These are phyloP conservation scores for Leucania comma DNA, from an alignment of 2,888 invertebrate species.

Conservation along the genomic window DNA sequence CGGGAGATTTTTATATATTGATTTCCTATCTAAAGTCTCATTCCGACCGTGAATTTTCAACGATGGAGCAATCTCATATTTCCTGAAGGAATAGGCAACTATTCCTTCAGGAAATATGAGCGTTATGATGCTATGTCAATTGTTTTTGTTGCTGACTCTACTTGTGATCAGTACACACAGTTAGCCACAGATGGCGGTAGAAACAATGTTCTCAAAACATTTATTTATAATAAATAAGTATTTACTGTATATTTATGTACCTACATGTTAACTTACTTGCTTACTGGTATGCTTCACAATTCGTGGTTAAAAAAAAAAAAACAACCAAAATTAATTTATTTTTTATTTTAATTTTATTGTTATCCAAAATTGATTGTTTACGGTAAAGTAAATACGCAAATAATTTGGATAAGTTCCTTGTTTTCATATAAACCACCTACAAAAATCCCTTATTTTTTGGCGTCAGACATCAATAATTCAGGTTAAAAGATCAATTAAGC, in stretches of 20 bases:
- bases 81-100: too few relatives aligned
- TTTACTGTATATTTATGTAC: background rate
- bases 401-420: background rate
- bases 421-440: background rate
- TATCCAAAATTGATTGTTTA: too few relatives aligned
- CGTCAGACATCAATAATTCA: background rate
- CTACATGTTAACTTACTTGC: background rate
- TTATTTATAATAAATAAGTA: slow-evolving; percentile 27
- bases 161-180: background rate
- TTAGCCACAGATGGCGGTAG: slow-evolving; percentile 50
- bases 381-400: background rate
- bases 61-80: too few relatives aligned
- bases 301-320: too few relatives aligned
- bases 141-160: slow-evolving; percentile 10
- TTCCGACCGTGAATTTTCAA: too few relatives aligned
- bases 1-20: too few relatives aligned
- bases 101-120: too few relatives aligned
- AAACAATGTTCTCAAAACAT: slow-evolving; percentile 31
- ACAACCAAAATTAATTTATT: too few relatives aligned
- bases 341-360: too few relatives aligned
- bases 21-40: too few relatives aligned
- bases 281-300: background rate
- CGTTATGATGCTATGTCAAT: background rate
- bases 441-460: background rate
- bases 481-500: background rate